These are phyloP conservation scores for Sphinx pinastri DNA, from an alignment of 2,888 invertebrate genomes.

Conservation along the genomic window DNA sequence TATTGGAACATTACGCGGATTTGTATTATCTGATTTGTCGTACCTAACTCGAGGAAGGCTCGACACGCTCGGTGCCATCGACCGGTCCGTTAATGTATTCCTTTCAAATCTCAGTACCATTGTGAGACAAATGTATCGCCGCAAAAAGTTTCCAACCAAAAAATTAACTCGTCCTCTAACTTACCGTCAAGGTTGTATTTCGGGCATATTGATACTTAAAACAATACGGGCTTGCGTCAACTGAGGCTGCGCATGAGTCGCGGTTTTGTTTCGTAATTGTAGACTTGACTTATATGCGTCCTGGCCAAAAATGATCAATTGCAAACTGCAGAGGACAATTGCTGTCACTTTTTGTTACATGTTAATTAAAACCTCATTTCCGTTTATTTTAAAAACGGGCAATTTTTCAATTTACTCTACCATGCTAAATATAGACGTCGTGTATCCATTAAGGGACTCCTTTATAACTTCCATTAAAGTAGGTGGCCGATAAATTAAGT, in stretches of 20 bases:
- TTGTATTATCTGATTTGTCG: slow-evolving; percentile 47
- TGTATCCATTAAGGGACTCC: not conserved
- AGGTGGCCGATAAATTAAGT: slow-evolving; percentile 10
- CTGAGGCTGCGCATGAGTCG: slow-evolving; percentile 42
- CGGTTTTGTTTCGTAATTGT: slow-evolving; percentile 53
- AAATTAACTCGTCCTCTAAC: slow-evolving; percentile 60
- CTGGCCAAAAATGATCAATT: slow-evolving; percentile 41
- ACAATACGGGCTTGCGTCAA: slow-evolving; percentile 59
- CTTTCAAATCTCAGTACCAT: slow-evolving; percentile 67
- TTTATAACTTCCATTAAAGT: slow-evolving; percentile 20
- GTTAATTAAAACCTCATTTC: slow-evolving; percentile 14
- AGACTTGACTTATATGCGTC: slow-evolving; percentile 58
- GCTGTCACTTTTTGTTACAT: not conserved
- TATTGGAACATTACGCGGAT: slow-evolving; percentile 43
- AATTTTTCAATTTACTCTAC: not conserved
- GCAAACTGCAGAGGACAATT: slow-evolving; percentile 14
- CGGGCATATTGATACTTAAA: slow-evolving; percentile 46
- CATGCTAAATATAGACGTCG: not conserved
- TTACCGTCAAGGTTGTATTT: slow-evolving; percentile 59
- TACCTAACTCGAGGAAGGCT: slow-evolving; percentile 39
- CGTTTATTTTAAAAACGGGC: not conserved
- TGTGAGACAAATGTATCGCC: slow-evolving; percentile 70
- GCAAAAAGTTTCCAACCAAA: slow-evolving; percentile 68
- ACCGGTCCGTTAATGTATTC: slow-evolving; percentile 73
- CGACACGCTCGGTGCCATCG: slow-evolving; percentile 52